Conservation (phyloP, 2,797 vertebrate species). For the Melanotaenia trifasciata region DNA sequence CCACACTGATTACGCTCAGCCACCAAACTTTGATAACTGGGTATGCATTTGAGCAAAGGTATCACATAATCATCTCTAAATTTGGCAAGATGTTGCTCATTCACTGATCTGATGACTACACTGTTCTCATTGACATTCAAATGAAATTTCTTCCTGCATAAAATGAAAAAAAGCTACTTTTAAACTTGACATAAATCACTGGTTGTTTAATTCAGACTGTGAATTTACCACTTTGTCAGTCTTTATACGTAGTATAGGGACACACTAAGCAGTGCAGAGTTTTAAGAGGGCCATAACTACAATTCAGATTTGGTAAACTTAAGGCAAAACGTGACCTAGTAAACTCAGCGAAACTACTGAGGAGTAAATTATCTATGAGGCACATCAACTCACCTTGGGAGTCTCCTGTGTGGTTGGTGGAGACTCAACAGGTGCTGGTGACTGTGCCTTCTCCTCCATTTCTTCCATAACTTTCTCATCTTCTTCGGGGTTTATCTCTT, state of each 20-base stretch:
- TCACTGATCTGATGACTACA: neutral
- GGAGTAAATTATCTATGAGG: neutral
- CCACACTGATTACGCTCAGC: neutral
- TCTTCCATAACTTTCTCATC: conserved; percentile 93
- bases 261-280: neutral
- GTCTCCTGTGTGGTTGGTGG: conserved; percentile 90
- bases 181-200: neutral
- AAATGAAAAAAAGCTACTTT: neutral
- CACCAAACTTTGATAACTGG: neutral
- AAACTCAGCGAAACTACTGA: neutral
- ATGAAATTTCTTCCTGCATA: neutral
- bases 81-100: neutral
- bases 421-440: conserved; percentile 90
- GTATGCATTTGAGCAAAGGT: neutral
- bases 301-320: neutral
- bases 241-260: neutral
- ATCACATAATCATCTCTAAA: neutral
- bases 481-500: conserved; percentile 88
- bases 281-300: neutral
- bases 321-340: neutral
- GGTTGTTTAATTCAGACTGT: neutral
- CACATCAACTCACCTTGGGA: conserved; percentile 85
- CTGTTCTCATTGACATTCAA: neutral
- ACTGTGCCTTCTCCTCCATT: conserved; percentile 90
- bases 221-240: neutral